A percentile compares a stretch with the other conserved stretches of the same genome.
Conservation (phyloP, 2,888 invertebrate species). For the Bibio marci region DNA sequence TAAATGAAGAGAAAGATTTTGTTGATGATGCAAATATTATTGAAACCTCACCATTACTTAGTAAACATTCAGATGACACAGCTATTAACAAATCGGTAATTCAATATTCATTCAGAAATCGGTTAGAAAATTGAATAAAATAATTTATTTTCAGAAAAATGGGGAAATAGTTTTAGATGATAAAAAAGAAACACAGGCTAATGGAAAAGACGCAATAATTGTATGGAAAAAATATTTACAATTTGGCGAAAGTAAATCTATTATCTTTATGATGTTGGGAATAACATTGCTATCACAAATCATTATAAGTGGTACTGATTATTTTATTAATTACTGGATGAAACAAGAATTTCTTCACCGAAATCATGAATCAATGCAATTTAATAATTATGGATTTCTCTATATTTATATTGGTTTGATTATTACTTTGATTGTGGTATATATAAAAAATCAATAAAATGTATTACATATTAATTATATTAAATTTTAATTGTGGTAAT, state of each 20-base stretch:
- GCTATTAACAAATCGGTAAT: too few relatives aligned
- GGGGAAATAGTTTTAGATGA: too few relatives aligned
- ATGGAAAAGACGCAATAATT: slow-evolving; percentile 25
- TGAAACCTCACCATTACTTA: too few relatives aligned
- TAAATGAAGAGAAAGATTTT: too few relatives aligned
- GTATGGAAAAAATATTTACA: slow-evolving; percentile 36
- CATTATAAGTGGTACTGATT: slow-evolving; percentile 49
- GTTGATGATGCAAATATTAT: too few relatives aligned
- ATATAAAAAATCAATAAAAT: slow-evolving; percentile 6
- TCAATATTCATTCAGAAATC: too few relatives aligned
- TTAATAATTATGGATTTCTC: slow-evolving; percentile 24
- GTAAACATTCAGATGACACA: too few relatives aligned
- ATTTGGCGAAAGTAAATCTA: slow-evolving; percentile 35
- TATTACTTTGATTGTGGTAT: slow-evolving; percentile 21
- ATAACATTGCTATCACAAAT: slow-evolving; percentile 41
- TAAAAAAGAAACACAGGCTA: too few relatives aligned
- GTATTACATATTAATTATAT: not conserved
- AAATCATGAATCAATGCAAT: too few relatives aligned
- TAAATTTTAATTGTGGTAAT: not conserved
- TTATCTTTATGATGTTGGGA: slow-evolving; percentile 31
- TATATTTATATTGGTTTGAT: slow-evolving; percentile 26
- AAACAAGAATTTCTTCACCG: slow-evolving; percentile 24
- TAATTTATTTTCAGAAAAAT: too few relatives aligned
- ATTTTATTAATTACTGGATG: slow-evolving; percentile 50
- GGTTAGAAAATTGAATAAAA: too few relatives aligned